Evolutionary conservation across 2,113 vertebrate species (phyloP).

Genomic region (Orthonyx spaldingii): DNA sequence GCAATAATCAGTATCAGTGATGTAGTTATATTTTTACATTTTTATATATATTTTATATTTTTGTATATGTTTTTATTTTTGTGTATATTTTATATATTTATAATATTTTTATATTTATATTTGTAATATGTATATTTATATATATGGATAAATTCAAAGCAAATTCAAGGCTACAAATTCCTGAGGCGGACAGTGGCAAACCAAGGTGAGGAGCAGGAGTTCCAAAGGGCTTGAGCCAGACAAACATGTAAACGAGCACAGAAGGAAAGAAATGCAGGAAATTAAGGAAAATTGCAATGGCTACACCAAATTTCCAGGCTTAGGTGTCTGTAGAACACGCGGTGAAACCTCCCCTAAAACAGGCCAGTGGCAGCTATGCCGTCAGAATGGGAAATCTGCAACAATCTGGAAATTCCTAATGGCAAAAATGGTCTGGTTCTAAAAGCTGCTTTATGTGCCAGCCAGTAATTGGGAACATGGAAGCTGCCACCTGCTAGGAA

Average conservation of each 20-base stretch:
- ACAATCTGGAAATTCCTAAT: not conserved
- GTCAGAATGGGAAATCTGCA: not conserved
- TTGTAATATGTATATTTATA: not conserved
- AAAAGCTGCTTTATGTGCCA: not conserved
- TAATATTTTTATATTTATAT: not conserved
- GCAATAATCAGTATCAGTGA: not conserved
- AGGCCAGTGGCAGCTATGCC: not conserved
- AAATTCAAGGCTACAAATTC: not conserved
- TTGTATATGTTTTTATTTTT: no score
- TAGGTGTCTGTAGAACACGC: not conserved
- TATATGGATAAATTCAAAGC: not conserved
- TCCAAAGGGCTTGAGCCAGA: not conserved
- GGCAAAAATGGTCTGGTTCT: not conserved
- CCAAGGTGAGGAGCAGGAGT: not conserved
- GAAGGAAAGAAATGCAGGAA: not conserved
- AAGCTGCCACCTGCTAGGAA: conserved; percentile 16
- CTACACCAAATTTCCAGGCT: not conserved
- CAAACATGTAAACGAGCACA: not conserved
- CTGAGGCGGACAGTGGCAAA: not conserved
- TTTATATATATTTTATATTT: no score
- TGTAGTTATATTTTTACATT: no score
- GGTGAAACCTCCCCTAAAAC: not conserved
- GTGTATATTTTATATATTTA: no score
- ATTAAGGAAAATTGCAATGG: not conserved
- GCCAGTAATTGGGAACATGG: not conserved